phyloP scores from a whole-genome alignment of 2,888 invertebrate genomes.

The Orthosia cruda region DNA sequence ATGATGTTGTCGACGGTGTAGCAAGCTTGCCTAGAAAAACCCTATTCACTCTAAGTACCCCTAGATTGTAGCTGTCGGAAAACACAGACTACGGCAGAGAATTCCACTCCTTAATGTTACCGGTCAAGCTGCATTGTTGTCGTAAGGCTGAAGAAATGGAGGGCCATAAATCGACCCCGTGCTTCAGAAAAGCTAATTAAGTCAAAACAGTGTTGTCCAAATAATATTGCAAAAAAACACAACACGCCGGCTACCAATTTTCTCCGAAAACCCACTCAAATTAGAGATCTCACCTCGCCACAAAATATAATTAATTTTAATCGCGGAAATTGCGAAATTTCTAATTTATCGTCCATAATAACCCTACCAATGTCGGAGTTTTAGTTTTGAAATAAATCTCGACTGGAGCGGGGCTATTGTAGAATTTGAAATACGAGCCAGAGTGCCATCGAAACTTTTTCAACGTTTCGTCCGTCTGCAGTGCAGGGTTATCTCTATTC shows the following conservation, averaged over 20 bases:
- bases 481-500: conserved; percentile 62
- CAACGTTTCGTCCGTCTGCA: conserved; percentile 71
- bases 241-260: neutral
- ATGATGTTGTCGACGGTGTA: too few species aligned
- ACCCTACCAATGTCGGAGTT: conserved; percentile 61
- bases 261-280: conserved; percentile 15
- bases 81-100: too few species aligned
- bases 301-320: conserved; percentile 63
- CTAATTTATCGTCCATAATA: conserved; percentile 68
- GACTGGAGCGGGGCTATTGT: conserved; percentile 64
- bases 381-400: conserved; percentile 72
- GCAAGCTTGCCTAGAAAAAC: too few species aligned
- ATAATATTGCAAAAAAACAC: neutral
- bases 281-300: conserved; percentile 53
- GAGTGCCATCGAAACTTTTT: conserved; percentile 78
- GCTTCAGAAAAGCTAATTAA: too few species aligned
- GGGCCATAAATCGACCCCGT: too few species aligned
- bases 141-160: neutral
- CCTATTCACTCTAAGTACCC: too few species aligned
- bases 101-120: too few species aligned
- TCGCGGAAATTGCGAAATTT: conserved; percentile 65
- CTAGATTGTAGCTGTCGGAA: too few species aligned
- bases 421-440: conserved; percentile 75
- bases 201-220: neutral
- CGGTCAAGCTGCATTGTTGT: neutral